Percentiles rank a stretch among this genome's conserved stretches.
Evolutionary conservation across 1,140 invertebrate genomes (phyloP).

Genomic region (Meloidogyne hapla): DNA sequence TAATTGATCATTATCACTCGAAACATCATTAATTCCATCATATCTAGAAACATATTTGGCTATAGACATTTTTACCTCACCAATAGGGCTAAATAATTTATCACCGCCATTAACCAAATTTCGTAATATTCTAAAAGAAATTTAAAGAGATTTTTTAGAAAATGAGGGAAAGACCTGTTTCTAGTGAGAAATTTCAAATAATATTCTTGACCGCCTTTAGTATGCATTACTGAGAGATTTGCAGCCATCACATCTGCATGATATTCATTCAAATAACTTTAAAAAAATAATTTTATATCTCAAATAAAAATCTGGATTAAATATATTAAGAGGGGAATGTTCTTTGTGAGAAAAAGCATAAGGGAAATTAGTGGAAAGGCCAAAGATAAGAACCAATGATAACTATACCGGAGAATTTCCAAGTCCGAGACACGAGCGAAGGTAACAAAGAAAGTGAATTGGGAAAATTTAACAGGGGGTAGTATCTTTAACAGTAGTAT

Average conservation of each 20-base stretch:
- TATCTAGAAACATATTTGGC: constrained; percentile 24
- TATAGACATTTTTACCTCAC: constrained; percentile 12
- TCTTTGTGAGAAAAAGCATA: too few relatives aligned
- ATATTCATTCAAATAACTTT: constrained; percentile 19
- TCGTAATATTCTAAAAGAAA: constrained; percentile 19
- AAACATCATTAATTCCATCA: constrained; percentile 18
- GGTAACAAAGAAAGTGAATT: too few relatives aligned
- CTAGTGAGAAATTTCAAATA: constrained; percentile 24
- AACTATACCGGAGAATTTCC: too few relatives aligned
- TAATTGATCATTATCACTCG: constrained; percentile 28
- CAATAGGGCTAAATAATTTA: constrained; percentile 24
- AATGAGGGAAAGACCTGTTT: constrained; percentile 14
- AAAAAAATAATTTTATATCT: background rate
- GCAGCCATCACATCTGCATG: constrained; percentile 28
- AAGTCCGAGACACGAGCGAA: too few relatives aligned
- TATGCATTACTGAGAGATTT: constrained; percentile 20
- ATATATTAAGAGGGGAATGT: too few relatives aligned
- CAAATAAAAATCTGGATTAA: too few relatives aligned
- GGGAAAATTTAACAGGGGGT: too few relatives aligned
- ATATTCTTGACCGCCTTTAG: constrained; percentile 24
- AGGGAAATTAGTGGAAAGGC: too few relatives aligned
- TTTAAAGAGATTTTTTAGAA: background rate
- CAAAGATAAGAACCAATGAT: too few relatives aligned
- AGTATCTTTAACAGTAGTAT: too few relatives aligned
- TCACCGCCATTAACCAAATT: constrained; percentile 14